Percentiles rank a stretch among this genome's conserved stretches.
Conservation (phyloP, 2,797 vertebrate genomes). For the Danio choprae region DNA sequence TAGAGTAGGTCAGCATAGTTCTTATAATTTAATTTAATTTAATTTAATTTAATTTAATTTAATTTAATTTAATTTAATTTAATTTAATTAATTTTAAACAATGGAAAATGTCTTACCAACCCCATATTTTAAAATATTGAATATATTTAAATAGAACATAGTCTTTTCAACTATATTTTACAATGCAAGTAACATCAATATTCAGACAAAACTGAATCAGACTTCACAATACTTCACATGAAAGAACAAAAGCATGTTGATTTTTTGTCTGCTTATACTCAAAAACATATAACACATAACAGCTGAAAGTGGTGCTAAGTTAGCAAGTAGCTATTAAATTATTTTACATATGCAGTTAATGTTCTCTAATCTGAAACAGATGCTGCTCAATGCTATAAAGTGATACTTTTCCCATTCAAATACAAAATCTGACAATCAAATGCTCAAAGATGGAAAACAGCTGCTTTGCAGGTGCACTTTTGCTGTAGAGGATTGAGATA, state of each 20-base stretch:
- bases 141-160: neutral
- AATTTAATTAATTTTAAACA: no score
- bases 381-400: constrained; percentile 16
- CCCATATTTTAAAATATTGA: neutral
- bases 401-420: neutral
- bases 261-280: neutral
- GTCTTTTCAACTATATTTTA: neutral
- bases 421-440: neutral
- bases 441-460: constrained; percentile 9
- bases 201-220: neutral
- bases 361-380: neutral
- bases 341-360: constrained; percentile 5
- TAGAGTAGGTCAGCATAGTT: no score
- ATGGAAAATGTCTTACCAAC: no score
- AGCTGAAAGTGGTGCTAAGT: neutral
- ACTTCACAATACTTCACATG: neutral
- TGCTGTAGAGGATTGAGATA: constrained; percentile 25
- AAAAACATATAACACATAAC: neutral
- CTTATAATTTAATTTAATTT: no score
- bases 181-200: neutral
- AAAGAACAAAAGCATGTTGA: neutral
- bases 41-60: no score
- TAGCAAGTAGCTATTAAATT: neutral
- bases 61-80: no score
- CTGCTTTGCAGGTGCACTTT: constrained; percentile 38